Conservation (phyloP, 2,888 invertebrate species). For the Polyploca ridens region DNA sequence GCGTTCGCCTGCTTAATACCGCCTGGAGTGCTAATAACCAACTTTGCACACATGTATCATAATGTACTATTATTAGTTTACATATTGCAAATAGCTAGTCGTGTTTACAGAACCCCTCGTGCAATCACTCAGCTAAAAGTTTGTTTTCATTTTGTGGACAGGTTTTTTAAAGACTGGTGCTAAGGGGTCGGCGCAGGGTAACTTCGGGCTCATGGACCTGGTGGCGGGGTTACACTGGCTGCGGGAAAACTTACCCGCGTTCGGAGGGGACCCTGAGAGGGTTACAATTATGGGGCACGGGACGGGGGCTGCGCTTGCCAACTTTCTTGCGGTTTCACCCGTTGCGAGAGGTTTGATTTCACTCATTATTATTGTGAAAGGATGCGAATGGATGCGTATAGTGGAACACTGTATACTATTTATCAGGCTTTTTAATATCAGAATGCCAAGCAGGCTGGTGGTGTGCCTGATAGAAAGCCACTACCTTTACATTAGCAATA, state of each 20-base stretch:
- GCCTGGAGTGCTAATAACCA: too few species aligned
- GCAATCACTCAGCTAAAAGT: not conserved
- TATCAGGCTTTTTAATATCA: too few species aligned
- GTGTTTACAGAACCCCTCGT: too few species aligned
- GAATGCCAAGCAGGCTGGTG: too few species aligned
- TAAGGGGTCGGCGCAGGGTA: conserved; percentile 94
- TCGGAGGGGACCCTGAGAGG: conserved; percentile 97
- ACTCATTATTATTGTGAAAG: not conserved
- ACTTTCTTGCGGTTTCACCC: conserved; percentile 97
- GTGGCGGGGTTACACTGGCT: conserved; percentile 99
- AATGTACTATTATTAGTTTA: too few species aligned
- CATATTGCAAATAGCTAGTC: too few species aligned
- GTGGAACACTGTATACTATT: not conserved
- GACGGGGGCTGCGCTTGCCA: conserved; percentile 97
- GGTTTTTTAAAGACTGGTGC: conserved; percentile 96
- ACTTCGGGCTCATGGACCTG: conserved; percentile 96
- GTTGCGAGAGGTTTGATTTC: conserved; percentile 92
- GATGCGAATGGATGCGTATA: not conserved
- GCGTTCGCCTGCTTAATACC: too few species aligned
- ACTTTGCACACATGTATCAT: too few species aligned
- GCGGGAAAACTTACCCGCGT: conserved; percentile 96
- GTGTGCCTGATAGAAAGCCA: too few species aligned
- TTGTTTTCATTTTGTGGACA: conserved; percentile 66
- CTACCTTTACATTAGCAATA: too few species aligned
- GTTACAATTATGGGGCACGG: conserved; percentile 98